Conservation (phyloP, 2,797 vertebrate genomes). For the Hypotaenidia philippensis region DNA sequence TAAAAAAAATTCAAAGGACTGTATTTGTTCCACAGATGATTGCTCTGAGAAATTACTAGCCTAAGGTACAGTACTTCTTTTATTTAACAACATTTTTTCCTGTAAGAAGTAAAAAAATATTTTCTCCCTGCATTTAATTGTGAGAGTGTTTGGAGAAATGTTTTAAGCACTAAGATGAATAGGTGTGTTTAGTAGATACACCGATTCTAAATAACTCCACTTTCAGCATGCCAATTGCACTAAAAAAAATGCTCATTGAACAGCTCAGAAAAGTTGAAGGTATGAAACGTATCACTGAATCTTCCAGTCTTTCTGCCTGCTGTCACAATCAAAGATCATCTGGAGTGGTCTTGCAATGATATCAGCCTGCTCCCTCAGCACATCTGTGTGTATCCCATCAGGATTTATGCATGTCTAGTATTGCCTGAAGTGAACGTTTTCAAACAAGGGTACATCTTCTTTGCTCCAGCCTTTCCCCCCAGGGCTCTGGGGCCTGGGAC, state of each 20-base stretch:
- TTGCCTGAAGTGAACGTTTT: background rate
- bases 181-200: background rate
- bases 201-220: background rate
- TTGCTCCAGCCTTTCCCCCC: background rate
- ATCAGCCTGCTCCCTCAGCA: background rate
- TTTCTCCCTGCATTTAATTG: background rate
- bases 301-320: background rate
- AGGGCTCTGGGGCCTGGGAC: background rate
- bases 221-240: background rate
- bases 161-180: background rate
- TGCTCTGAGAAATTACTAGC: background rate
- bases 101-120: background rate
- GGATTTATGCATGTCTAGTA: background rate
- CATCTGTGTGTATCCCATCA: background rate
- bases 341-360: background rate
- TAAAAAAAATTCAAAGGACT: background rate
- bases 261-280: background rate
- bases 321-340: background rate
- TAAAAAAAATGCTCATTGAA: background rate
- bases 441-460: background rate
- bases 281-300: background rate
- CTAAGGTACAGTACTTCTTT: background rate
- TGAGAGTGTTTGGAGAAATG: fast-evolving
- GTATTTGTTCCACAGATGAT: background rate
- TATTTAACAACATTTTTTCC: background rate